Evolutionary conservation across 1,140 invertebrate genomes (phyloP).

Genomic region (Anastatus disparis): DNA sequence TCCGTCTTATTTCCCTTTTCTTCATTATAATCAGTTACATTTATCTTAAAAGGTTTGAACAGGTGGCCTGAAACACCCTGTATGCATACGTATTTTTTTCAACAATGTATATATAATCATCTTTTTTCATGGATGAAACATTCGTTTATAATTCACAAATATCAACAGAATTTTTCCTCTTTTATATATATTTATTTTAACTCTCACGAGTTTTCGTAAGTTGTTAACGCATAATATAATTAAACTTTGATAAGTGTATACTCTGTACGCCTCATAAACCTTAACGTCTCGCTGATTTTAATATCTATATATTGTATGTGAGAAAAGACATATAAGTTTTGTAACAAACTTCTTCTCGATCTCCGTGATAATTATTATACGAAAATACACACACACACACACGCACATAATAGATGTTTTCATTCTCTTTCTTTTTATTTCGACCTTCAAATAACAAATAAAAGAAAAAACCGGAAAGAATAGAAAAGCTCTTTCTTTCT

Average conservation of each 20-base stretch:
- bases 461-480: neutral
- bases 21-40: too few species aligned
- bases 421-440: neutral
- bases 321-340: neutral
- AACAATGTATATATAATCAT: too few species aligned
- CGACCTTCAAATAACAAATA: neutral
- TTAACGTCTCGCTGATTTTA: constrained; percentile 15
- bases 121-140: too few species aligned
- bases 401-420: too few species aligned
- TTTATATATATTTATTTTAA: neutral
- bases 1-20: too few species aligned
- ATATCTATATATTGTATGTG: neutral
- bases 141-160: too few species aligned
- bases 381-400: neutral
- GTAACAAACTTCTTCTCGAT: too few species aligned
- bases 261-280: constrained; percentile 16
- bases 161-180: too few species aligned
- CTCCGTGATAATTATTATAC: constrained; percentile 30
- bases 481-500: neutral
- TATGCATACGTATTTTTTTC: too few species aligned
- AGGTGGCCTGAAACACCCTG: too few species aligned
- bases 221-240: neutral
- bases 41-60: too few species aligned
- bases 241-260: neutral
- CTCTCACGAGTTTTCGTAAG: neutral